Percentiles rank a stretch among this genome's conserved stretches.
Conservation (phyloP, 2,797 vertebrate species). For the Bovichtus variegatus region DNA sequence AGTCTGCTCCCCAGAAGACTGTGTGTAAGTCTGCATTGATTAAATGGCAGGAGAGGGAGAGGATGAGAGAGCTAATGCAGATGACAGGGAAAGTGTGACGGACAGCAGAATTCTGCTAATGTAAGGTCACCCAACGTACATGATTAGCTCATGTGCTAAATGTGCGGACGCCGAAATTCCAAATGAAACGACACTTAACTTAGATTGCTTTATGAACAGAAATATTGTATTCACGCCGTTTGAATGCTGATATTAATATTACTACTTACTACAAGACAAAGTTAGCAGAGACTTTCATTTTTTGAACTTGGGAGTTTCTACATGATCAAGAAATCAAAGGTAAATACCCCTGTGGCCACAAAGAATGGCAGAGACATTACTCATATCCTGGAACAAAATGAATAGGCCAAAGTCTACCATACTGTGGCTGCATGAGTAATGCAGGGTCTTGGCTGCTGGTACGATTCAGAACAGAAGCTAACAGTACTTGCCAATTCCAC, state of each 20-base stretch:
- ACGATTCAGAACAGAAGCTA: conserved; percentile 76
- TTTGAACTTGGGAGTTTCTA: conserved; percentile 63
- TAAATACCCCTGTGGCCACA: conserved; percentile 73
- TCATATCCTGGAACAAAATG: conserved; percentile 73
- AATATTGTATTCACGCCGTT: not conserved
- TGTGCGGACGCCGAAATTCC: conserved; percentile 5
- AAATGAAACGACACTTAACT: not conserved
- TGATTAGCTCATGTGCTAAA: not conserved
- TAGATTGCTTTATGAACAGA: not conserved
- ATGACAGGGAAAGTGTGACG: conserved; percentile 26
- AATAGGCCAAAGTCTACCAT: conserved; percentile 74
- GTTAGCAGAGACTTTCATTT: conserved; percentile 29
- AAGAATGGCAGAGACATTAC: conserved; percentile 75
- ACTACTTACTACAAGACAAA: conserved; percentile 1
- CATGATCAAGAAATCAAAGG: conserved; percentile 80
- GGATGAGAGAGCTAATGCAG: conserved; percentile 43
- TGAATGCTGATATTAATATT: conserved; percentile 1
- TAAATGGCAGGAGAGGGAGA: conserved; percentile 46
- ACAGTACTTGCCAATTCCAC: conserved; percentile 75
- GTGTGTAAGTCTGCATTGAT: conserved; percentile 70
- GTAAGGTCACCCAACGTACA: conserved; percentile 25
- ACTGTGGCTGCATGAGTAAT: conserved; percentile 76
- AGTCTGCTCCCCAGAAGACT: conserved; percentile 45
- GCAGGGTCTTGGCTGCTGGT: conserved; percentile 69
- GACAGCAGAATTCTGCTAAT: conserved; percentile 29